Base-by-base conservation (phyloP, 1,140 invertebrate genomes). In the Eueides isabella region DNA sequence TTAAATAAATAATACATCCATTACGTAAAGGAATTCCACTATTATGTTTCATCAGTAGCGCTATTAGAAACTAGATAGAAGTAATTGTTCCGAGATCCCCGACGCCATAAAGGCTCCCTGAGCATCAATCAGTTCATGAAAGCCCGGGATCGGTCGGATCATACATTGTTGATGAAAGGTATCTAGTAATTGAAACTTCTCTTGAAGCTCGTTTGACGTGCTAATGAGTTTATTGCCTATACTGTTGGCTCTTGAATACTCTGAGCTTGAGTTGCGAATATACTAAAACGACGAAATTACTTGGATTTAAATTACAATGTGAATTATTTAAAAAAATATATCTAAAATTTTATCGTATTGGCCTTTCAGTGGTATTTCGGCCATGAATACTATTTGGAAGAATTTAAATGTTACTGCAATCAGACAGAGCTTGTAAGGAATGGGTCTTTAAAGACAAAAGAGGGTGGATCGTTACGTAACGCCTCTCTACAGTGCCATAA, bases 111-210 rank as follows among this genome's bases (percentile, higher is more conserved):
- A 63, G 29, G 61, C 26, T 63, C 61, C 61, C 61, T n/a, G 61
- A 30, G 61, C 61, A 62, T 70, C 68, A 70, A 70, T 70, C 61
- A 70, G 68, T 41, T 26, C 61, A 62, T 62, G 61, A 70, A 62
- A 62, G 68, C 48, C 35, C 68, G 23, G 31, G 67, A 61, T 61
- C 55, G n/a, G 55, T 16, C 61, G 31, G 68, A 31, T 28, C 30
- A 44, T 35, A 70, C 61, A 62, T 62, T 70, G 68, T 70, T 70
- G 61, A 70, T 70, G 61, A 38, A n/a, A 69, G 55, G 48, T 62
- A 35, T 19, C 29, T 7, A 61, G 31, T 70, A 63, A 70, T 70
- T 70, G 68, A 70, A 70, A 70, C 63, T 62, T 70, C 68, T 28
- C 61, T 70, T 55, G 48, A 23, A 55, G 48, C 55, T 19, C 55